These are phyloP conservation scores for Syngnathoides biaculeatus DNA, from an alignment of 2,113 vertebrate genomes.

Conservation along the genomic window DNA sequence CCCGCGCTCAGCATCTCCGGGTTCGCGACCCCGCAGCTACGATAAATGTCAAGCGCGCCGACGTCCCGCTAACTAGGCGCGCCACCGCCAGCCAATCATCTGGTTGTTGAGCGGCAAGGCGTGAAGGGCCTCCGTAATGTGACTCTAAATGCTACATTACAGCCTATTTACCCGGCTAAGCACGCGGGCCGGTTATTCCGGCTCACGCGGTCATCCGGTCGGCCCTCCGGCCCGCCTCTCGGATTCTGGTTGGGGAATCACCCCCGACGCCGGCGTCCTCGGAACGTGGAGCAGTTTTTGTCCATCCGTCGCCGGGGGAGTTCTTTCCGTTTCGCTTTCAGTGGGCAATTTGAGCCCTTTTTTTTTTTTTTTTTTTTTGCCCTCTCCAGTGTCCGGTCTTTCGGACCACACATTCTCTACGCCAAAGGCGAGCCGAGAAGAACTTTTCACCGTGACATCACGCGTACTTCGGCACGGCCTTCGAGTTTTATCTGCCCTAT, in stretches of 20 bases:
- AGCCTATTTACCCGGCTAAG: slow-evolving; percentile 26
- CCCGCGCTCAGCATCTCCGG: slow-evolving; percentile 62
- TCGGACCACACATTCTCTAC: too few species aligned
- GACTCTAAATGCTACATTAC: slow-evolving; percentile 49
- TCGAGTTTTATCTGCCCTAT: too few species aligned
- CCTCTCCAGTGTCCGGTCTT: too few species aligned
- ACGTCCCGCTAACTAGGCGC: slow-evolving; percentile 61
- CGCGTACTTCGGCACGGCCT: too few species aligned
- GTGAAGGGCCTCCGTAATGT: slow-evolving; percentile 44
- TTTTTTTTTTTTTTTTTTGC: too few species aligned
- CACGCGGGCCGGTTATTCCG: slow-evolving; percentile 32
- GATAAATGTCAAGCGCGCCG: slow-evolving; percentile 72
- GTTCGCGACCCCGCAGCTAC: slow-evolving; percentile 63
- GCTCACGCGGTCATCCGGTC: slow-evolving; percentile 18
- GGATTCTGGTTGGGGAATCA: slow-evolving; percentile 16
- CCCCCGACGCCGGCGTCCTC: slow-evolving; percentile 5
- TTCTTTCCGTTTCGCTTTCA: too few species aligned
- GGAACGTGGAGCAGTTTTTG: slow-evolving; percentile 9
- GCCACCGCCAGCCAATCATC: slow-evolving; percentile 61
- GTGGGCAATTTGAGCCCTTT: too few species aligned
- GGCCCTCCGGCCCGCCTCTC: slow-evolving; percentile 26
- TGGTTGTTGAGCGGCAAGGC: slow-evolving; percentile 59
- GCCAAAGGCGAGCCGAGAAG: too few species aligned
- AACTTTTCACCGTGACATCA: too few species aligned
- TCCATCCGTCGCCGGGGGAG: slow-evolving; percentile 10